phyloP scores from a whole-genome alignment of 2,797 vertebrate species.

The Tenualosa thibaudeaui region DNA sequence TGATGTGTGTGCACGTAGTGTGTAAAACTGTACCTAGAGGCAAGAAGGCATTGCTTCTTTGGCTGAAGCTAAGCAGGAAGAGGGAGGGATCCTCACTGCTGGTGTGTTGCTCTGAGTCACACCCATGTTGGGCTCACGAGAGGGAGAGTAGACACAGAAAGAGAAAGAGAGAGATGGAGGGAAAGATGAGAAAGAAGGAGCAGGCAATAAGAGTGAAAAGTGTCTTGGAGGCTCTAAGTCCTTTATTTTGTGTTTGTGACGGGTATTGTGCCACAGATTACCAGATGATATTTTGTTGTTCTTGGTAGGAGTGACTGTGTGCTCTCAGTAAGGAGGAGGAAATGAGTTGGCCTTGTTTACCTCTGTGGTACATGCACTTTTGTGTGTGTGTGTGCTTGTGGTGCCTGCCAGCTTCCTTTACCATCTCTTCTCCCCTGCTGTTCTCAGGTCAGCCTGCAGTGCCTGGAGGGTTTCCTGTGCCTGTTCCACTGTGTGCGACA shows the following conservation, averaged over 20 bases:
- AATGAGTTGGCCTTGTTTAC: neutral
- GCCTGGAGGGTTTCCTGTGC: slow-evolving; percentile 78
- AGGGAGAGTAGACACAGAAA: too few relatives aligned
- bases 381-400: neutral
- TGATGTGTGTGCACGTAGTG: too few relatives aligned
- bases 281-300: neutral
- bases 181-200: too few relatives aligned
- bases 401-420: neutral
- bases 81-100: too few relatives aligned
- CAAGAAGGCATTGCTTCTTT: too few relatives aligned
- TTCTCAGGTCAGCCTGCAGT: slow-evolving; percentile 75
- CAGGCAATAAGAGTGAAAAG: too few relatives aligned
- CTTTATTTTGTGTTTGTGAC: neutral
- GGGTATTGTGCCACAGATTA: neutral
- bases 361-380: neutral
- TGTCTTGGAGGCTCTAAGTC: neutral
- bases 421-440: neutral
- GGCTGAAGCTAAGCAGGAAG: too few relatives aligned
- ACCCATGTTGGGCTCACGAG: too few relatives aligned
- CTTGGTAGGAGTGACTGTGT: neutral
- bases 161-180: too few relatives aligned
- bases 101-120: too few relatives aligned
- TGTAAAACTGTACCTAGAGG: too few relatives aligned
- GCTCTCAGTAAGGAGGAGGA: neutral
- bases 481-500: slow-evolving; percentile 79